Evolutionary conservation across 53 echinoderm and acorn worm genomes (phyloP).

Genomic region (Stichopus horrens): DNA sequence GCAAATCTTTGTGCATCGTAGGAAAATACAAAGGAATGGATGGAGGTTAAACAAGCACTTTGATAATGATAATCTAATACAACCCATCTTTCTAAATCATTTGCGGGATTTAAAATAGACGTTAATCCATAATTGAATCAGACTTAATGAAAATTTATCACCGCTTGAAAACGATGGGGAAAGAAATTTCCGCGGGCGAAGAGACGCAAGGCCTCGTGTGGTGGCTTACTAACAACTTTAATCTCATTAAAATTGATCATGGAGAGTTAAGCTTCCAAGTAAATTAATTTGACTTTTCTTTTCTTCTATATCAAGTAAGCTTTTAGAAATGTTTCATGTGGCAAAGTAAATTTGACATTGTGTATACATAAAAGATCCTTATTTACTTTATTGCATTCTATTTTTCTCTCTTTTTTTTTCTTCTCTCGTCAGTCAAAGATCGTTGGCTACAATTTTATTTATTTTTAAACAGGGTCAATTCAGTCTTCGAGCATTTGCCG

Average conservation of each 20-base stretch:
- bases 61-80: constrained; percentile 12
- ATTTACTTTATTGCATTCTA: too few relatives aligned
- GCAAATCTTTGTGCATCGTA: neutral
- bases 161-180: neutral
- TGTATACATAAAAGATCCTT: neutral
- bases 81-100: neutral
- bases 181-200: neutral
- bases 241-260: constrained; percentile 33
- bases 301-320: neutral
- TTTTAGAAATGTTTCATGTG: neutral
- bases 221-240: constrained; percentile 14
- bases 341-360: neutral
- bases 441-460: neutral
- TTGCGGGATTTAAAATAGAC: constrained; percentile 35
- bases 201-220: neutral
- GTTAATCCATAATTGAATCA: constrained; percentile 22
- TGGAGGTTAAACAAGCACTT: constrained; percentile 20
- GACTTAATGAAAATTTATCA: constrained; percentile 21
- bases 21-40: neutral
- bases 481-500: neutral
- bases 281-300: constrained; percentile 9
- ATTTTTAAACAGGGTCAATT: constrained; percentile 1
- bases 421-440: too few relatives aligned
- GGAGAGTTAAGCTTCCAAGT: neutral
- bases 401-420: neutral